phyloP scores from a whole-genome alignment of 2,113 vertebrate genomes.

The Gymnarchus niloticus region DNA sequence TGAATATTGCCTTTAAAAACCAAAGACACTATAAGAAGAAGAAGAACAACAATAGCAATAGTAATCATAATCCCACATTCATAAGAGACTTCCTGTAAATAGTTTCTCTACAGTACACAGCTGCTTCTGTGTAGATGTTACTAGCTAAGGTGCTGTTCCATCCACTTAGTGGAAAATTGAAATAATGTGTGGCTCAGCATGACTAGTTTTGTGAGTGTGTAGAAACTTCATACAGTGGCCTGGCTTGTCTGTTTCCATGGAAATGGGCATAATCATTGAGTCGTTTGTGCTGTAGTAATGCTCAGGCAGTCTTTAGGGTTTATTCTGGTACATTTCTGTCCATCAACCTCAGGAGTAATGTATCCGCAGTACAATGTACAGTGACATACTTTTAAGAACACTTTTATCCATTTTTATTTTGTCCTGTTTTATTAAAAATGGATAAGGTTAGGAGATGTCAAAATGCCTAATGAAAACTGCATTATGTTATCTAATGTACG shows the following conservation, averaged over 20 bases:
- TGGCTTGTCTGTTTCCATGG: constrained; percentile 23
- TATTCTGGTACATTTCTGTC: neutral
- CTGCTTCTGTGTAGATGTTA: neutral
- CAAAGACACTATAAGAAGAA: too few relatives aligned
- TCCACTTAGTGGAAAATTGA: neutral
- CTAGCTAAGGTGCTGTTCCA: neutral
- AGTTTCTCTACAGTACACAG: neutral
- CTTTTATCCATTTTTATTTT: neutral
- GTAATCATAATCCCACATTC: neutral
- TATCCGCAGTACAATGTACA: neutral
- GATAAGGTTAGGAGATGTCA: neutral
- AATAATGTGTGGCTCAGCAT: neutral
- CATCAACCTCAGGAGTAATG: neutral
- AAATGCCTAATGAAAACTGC: neutral
- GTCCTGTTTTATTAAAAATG: neutral
- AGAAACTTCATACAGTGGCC: neutral
- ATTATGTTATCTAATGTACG: neutral
- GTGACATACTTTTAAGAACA: neutral
- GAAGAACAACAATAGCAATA: neutral
- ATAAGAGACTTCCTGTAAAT: neutral
- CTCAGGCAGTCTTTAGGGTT: neutral
- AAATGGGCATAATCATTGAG: constrained; percentile 15
- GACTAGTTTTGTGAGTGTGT: neutral
- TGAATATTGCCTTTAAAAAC: too few relatives aligned
- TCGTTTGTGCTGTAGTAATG: neutral